Percentiles rank a stretch among this genome's conserved stretches.
These are phyloP conservation scores for Tachyglossus aculeatus DNA, from an alignment of 2,797 vertebrate genomes.

Conservation along the genomic window DNA sequence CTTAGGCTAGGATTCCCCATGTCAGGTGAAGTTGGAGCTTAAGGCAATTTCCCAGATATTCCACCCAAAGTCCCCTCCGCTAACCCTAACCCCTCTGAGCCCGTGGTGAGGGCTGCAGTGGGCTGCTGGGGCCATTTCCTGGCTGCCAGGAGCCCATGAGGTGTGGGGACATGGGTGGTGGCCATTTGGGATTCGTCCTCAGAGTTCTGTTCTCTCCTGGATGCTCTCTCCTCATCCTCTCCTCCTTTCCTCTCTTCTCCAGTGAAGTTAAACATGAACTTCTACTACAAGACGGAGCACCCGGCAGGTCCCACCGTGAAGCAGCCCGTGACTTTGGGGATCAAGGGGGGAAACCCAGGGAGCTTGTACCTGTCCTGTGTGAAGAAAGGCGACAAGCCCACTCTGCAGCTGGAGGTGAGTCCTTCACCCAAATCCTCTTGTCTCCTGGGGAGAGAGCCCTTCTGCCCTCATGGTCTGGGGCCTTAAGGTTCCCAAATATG, in stretches of 20 bases:
- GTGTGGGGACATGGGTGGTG: too few relatives aligned
- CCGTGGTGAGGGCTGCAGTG: too few relatives aligned
- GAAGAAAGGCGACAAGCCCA: conserved; percentile 23
- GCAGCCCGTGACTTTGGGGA: conserved; percentile 44
- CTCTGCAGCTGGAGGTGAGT: conserved; percentile 60
- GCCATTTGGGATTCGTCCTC: too few relatives aligned
- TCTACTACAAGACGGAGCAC: conserved; percentile 29
- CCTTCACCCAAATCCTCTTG: too few relatives aligned
- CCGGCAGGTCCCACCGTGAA: conserved; percentile 13
- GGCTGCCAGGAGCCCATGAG: too few relatives aligned
- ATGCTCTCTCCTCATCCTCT: neutral
- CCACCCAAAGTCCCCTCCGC: too few relatives aligned
- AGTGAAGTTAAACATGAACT: conserved; percentile 58
- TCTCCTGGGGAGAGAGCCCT: too few relatives aligned
- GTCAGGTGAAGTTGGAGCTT: neutral
- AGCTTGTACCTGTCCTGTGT: conserved; percentile 56
- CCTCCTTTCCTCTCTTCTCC: neutral
- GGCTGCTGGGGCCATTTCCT: too few relatives aligned
- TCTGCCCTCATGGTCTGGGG: too few relatives aligned
- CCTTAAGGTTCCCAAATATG: too few relatives aligned
- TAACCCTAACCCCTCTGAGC: too few relatives aligned
- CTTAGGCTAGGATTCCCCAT: neutral
- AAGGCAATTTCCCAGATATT: neutral
- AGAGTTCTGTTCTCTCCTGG: too few relatives aligned
- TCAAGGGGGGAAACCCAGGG: conserved; percentile 48